Base-by-base conservation (phyloP, 2,888 invertebrate species). In the Callimorpha dominula region DNA sequence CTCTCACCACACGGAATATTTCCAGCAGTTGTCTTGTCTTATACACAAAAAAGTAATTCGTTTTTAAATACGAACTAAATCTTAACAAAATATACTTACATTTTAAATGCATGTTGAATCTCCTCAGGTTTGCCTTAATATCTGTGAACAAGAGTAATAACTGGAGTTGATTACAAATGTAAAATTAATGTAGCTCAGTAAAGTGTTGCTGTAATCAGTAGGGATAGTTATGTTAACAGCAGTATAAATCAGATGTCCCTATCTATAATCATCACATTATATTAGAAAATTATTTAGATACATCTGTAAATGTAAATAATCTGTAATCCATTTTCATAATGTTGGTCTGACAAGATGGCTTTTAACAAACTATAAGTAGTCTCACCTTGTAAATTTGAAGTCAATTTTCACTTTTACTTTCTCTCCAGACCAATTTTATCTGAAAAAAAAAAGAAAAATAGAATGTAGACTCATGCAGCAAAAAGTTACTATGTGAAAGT, bases 221-320 rank as follows among this genome's bases (percentile, higher is more conserved):
- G 64, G 62, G 84, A 93, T 93, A 93, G 93, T 93, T 92, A 90
- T 91, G 79, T 76, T 91, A 91, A 93, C 93, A 93, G 88, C 93
- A 93, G 89, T 88, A 91, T 90, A 68, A 78, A 71, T 92, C 90
- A 92, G 93, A 93, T 93, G 93, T 93, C 93, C 93, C 93, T 93
- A 93, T 93, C 93, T 88, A 78, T 85, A 81, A 82, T 93, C 93
- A 93, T 93, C 93, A 31, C 31, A 31, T 31, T 31, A 93, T 90
- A 49, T 50, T 60, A 31, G 20, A 57, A 11, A 57, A 12, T 50
- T 50, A 14, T 15, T 15, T 50, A 5, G 15, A 14, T 50, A 12
- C n/a, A 54, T n/a, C 2, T 31, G 31, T 31, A 1, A 31, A 31
- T 31, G 1, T 31, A 31, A 31, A 31, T 31, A 31, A 1, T 31